A percentile compares a stretch with the other conserved stretches of the same genome.
phyloP scores from a whole-genome alignment of 2,113 vertebrate species.

The Tapirus terrestris region DNA sequence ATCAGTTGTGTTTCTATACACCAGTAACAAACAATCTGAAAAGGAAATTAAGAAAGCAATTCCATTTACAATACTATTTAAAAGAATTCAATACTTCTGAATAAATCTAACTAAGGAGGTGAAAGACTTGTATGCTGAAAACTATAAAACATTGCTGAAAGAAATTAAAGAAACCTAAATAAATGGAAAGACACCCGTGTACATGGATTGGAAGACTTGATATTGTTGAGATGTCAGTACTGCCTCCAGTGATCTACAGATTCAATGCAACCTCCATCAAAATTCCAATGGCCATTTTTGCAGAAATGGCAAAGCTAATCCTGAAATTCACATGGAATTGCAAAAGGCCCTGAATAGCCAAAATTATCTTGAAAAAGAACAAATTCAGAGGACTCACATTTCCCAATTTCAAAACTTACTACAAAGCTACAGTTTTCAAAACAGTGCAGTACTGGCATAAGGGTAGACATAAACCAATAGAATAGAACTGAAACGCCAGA shows the following conservation, averaged over 20 bases:
- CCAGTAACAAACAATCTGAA: neutral
- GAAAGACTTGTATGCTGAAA: neutral
- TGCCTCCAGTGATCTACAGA: neutral
- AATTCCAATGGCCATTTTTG: neutral
- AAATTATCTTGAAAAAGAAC: neutral
- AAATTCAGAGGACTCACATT: neutral
- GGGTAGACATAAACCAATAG: too few relatives aligned
- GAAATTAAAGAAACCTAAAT: neutral
- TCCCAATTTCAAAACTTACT: neutral
- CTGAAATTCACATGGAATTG: neutral
- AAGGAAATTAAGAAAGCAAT: neutral
- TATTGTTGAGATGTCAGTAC: neutral
- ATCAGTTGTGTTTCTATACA: neutral
- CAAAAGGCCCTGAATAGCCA: neutral
- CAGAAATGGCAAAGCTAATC: neutral
- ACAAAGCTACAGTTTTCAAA: neutral
- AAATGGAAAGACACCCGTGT: neutral
- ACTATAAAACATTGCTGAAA: neutral
- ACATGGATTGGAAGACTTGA: neutral
- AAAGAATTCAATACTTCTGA: neutral
- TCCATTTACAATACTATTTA: neutral
- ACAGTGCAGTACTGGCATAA: too few relatives aligned
- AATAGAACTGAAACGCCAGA: too few relatives aligned
- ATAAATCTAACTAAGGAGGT: neutral
- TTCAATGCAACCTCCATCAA: neutral